A percentile compares a stretch with the other conserved stretches of the same genome.
Conservation (phyloP, 2,888 invertebrate genomes). For the Trissolcus brochymenae region DNA sequence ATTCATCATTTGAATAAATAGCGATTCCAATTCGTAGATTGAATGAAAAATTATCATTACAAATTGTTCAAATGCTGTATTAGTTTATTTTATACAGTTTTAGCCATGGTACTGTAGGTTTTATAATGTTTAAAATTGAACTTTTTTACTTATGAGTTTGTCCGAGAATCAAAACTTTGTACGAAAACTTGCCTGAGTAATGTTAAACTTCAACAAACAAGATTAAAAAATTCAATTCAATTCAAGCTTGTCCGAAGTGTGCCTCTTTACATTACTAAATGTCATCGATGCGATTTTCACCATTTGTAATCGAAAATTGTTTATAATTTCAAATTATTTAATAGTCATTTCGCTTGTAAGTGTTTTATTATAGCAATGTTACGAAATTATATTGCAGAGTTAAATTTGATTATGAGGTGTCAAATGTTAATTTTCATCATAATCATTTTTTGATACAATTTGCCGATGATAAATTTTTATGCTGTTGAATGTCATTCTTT, state of each 20-base stretch:
- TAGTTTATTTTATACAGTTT: neutral
- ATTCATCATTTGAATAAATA: neutral
- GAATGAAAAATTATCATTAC: constrained; percentile 2
- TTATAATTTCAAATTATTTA: constrained; percentile 10
- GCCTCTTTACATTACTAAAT: constrained; percentile 14
- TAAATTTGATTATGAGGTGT: constrained; percentile 16
- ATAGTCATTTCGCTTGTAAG: constrained; percentile 32
- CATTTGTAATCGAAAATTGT: neutral
- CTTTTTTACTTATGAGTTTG: too few relatives aligned
- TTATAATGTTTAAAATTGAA: too few relatives aligned
- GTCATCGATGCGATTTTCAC: neutral
- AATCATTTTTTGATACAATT: constrained; percentile 6
- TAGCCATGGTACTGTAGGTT: too few relatives aligned
- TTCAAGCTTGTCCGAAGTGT: constrained; percentile 36
- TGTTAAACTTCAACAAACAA: constrained; percentile 4
- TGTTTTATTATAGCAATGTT: constrained; percentile 28
- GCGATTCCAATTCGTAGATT: constrained; percentile 7
- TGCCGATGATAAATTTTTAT: constrained; percentile 12
- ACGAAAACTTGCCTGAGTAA: too few relatives aligned
- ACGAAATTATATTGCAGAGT: constrained; percentile 18
- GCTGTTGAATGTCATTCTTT: constrained; percentile 14
- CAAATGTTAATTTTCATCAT: constrained; percentile 20
- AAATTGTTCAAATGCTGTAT: neutral
- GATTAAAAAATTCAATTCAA: constrained; percentile 19
- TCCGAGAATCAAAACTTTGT: too few relatives aligned